Evolutionary conservation across 2,113 vertebrate genomes (phyloP).

Genomic region (Sorex araneus): DNA sequence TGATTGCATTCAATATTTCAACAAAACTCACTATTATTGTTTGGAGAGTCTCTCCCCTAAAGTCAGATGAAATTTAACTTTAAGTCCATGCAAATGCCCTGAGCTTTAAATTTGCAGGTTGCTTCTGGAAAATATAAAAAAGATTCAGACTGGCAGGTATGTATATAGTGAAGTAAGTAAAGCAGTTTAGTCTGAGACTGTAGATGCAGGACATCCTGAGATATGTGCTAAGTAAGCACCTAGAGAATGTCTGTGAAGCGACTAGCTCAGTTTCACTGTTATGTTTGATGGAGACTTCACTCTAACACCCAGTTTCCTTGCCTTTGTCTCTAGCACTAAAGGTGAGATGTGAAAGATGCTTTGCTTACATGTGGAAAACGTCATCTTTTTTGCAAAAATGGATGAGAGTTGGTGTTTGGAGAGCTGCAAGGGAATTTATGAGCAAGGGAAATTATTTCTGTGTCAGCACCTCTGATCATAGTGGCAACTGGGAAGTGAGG

Average conservation of each 20-base stretch:
- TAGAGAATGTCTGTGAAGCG: not conserved
- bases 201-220: not conserved
- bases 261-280: slow-evolving; percentile 10
- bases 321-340: slow-evolving; percentile 56
- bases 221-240: not conserved
- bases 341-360: slow-evolving; percentile 39
- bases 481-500: slow-evolving; percentile 14
- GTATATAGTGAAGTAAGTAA: not conserved
- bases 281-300: slow-evolving; percentile 17
- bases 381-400: slow-evolving; percentile 73
- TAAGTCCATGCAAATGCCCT: not conserved
- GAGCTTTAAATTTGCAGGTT: not conserved
- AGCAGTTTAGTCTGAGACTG: not conserved
- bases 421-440: slow-evolving; percentile 41
- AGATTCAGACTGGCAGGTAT: not conserved
- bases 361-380: slow-evolving; percentile 71
- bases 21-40: too few species aligned
- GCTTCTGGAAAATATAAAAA: too few species aligned
- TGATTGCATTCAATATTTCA: too few species aligned
- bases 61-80: not conserved
- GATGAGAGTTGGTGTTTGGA: slow-evolving; percentile 71
- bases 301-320: not conserved
- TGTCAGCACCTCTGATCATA: slow-evolving; percentile 74
- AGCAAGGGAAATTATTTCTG: slow-evolving; percentile 73
- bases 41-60: too few species aligned